Conservation (phyloP, 2,113 vertebrate genomes). For the Oenanthe melanoleuca region DNA sequence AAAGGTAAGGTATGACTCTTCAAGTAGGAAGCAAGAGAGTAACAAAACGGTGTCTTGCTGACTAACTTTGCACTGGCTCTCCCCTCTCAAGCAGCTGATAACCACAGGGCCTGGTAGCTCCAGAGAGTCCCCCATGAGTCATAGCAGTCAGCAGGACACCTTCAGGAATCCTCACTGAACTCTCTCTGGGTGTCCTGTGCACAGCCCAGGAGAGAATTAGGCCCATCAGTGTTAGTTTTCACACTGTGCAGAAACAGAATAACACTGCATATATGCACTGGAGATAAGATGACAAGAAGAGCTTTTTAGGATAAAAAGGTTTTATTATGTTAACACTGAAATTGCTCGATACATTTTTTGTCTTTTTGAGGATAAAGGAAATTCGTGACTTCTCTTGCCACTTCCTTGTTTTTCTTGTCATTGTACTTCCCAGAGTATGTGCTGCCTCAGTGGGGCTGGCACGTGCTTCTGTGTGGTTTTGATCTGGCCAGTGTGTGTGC, state of each 20-base stretch:
- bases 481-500: not conserved
- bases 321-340: not conserved
- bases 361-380: not conserved
- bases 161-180: not conserved
- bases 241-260: not conserved
- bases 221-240: not conserved
- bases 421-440: not conserved
- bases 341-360: not conserved
- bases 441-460: not conserved
- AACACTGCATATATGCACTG: not conserved
- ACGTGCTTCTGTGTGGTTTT: not conserved
- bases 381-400: not conserved
- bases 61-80: not conserved
- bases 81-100: not conserved
- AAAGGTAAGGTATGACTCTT: conserved; percentile 79
- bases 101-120: not conserved
- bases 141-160: not conserved
- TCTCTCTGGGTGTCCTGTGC: not conserved
- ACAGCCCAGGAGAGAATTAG: not conserved
- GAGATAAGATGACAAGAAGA: not conserved
- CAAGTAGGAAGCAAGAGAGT: not conserved
- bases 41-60: not conserved
- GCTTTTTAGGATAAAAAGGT: not conserved
- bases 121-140: not conserved
- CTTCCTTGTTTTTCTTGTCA: not conserved